Conservation (phyloP, 2,797 vertebrate genomes). For the Chaunax sp. region DNA sequence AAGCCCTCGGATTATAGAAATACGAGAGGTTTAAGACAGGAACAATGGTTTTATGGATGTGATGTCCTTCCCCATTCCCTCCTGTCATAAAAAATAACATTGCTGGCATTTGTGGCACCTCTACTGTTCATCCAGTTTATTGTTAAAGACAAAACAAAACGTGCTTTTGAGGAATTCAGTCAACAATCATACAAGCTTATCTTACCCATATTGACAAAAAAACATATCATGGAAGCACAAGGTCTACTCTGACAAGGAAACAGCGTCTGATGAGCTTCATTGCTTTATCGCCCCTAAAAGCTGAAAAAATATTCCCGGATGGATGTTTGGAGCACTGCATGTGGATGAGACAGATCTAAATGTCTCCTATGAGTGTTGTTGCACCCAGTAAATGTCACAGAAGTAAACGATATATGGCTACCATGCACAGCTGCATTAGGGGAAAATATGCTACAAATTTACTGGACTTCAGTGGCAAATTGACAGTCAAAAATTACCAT, state of each 20-base stretch:
- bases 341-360: slow-evolving; percentile 80
- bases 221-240: slow-evolving; percentile 43
- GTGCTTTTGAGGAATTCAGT: slow-evolving; percentile 47
- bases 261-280: slow-evolving; percentile 64
- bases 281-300: slow-evolving; percentile 80
- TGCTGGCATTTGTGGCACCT: slow-evolving; percentile 4
- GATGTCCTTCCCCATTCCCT: slow-evolving; percentile 18
- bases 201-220: slow-evolving; percentile 43
- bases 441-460: slow-evolving; percentile 71
- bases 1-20: slow-evolving; percentile 14
- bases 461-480: slow-evolving; percentile 81
- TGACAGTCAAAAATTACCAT: slow-evolving; percentile 78
- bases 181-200: slow-evolving; percentile 34
- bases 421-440: slow-evolving; percentile 76
- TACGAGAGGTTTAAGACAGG: slow-evolving; percentile 25
- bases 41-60: slow-evolving; percentile 26
- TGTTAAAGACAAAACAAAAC: slow-evolving; percentile 56
- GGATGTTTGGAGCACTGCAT: slow-evolving; percentile 76
- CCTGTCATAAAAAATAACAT: not conserved
- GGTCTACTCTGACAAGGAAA: slow-evolving; percentile 71
- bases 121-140: slow-evolving; percentile 4
- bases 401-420: slow-evolving; percentile 76
- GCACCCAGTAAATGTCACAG: slow-evolving; percentile 84
- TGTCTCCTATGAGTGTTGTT: slow-evolving; percentile 84
- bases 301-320: slow-evolving; percentile 77